A percentile compares a stretch with the other conserved stretches of the same genome.
These are phyloP conservation scores for Onthophagus sagittarius DNA, from an alignment of 2,888 invertebrate species.

Conservation along the genomic window DNA sequence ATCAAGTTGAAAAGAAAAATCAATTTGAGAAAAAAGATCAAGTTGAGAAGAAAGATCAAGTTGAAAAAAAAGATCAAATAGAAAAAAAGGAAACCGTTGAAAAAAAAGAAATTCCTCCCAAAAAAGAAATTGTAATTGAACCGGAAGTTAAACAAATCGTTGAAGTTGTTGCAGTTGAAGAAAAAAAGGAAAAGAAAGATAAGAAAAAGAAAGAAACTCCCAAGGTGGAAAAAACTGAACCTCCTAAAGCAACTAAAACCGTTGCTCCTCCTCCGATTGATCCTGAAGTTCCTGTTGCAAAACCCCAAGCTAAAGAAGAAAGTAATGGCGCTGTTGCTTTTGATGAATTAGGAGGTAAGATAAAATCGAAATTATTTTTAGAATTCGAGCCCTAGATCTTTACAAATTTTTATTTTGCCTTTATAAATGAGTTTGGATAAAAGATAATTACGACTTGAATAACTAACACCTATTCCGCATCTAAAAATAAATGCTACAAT, in stretches of 20 bases:
- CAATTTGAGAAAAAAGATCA: conserved; percentile 38
- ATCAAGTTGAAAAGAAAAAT: conserved; percentile 42
- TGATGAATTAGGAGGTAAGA: conserved; percentile 59
- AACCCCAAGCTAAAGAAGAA: conserved; percentile 30
- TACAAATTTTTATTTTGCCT: too few species aligned
- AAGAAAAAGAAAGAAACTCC: conserved; percentile 40
- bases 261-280: conserved; percentile 11
- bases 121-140: conserved; percentile 38
- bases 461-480: neutral
- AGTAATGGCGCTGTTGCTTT: conserved; percentile 49
- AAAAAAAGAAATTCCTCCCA: conserved; percentile 35
- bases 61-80: conserved; percentile 40
- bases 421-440: too few species aligned
- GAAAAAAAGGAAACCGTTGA: conserved; percentile 28
- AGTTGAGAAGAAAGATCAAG: conserved; percentile 49
- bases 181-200: conserved; percentile 41
- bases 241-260: conserved; percentile 20
- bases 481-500: neutral
- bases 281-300: conserved; percentile 31
- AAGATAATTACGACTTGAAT: neutral
- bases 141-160: conserved; percentile 38
- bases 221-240: conserved; percentile 37
- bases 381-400: too few species aligned
- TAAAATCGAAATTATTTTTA: neutral
- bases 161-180: conserved; percentile 37